Percentiles rank a stretch among this genome's conserved stretches.
Evolutionary conservation across 2,113 vertebrate genomes (phyloP).

Genomic region (Guaruba guarouba): DNA sequence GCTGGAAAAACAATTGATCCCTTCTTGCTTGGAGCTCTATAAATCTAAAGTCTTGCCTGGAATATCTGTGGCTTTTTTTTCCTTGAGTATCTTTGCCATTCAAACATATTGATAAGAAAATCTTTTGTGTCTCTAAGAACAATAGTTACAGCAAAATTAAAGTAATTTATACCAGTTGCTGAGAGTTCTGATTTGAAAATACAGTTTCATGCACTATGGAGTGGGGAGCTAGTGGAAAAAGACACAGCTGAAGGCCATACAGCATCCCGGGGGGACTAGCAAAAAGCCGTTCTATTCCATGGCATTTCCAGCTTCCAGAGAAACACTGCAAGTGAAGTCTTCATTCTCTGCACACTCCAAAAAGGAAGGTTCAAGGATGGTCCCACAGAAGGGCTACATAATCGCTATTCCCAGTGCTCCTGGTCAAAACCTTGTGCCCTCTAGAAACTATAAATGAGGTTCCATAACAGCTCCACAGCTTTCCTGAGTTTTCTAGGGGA

Average conservation of each 20-base stretch:
- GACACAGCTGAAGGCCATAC: neutral
- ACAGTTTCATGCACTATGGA: neutral
- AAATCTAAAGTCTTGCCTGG: neutral
- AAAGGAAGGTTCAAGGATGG: neutral
- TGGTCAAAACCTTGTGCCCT: neutral
- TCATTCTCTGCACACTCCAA: neutral
- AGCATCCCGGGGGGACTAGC: neutral
- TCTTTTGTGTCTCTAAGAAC: neutral
- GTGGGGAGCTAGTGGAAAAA: neutral
- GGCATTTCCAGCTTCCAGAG: neutral
- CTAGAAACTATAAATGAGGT: neutral
- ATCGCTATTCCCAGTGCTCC: neutral
- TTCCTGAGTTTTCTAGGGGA: neutral
- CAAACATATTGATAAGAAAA: neutral
- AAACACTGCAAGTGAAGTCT: neutral
- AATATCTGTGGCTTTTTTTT: neutral
- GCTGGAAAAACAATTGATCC: conserved; percentile 17
- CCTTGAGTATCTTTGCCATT: neutral
- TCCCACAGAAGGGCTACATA: neutral
- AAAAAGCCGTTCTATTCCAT: neutral
- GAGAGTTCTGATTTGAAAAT: neutral
- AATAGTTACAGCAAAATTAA: neutral
- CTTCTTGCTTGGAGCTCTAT: neutral
- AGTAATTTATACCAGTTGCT: neutral
- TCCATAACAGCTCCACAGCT: neutral